A percentile compares a stretch with the other conserved stretches of the same genome.
These are phyloP conservation scores for Tenthredo mesomela DNA, from an alignment of 2,888 invertebrate genomes.

Conservation along the genomic window DNA sequence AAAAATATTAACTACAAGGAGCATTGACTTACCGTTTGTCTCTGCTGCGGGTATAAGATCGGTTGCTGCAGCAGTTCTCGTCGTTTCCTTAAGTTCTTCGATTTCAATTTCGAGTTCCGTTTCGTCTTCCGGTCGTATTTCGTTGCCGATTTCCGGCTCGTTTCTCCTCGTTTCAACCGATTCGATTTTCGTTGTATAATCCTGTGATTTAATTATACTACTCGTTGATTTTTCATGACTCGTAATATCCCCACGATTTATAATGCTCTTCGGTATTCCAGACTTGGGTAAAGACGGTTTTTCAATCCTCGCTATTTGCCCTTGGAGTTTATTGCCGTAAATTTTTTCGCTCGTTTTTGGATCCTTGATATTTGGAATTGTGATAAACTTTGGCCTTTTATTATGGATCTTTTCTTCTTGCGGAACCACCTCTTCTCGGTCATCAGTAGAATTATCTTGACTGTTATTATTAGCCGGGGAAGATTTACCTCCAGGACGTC, in stretches of 20 bases:
- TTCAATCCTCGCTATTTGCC: conserved; percentile 57
- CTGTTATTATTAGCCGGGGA: conserved; percentile 6
- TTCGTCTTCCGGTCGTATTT: conserved; percentile 61
- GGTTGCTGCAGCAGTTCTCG: background rate
- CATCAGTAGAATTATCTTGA: background rate
- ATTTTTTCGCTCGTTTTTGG: conserved; percentile 59
- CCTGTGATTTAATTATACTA: background rate
- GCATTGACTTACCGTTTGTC: background rate
- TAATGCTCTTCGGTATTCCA: conserved; percentile 40
- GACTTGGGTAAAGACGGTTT: background rate
- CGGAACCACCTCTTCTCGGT: conserved; percentile 57
- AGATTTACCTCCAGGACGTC: conserved; percentile 59
- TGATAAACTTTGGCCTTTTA: conserved; percentile 71
- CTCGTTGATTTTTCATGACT: conserved; percentile 1
- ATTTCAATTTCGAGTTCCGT: conserved; percentile 67
- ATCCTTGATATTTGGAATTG: conserved; percentile 74
- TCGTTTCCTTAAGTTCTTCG: conserved; percentile 63
- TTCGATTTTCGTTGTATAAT: background rate
- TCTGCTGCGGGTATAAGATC: background rate
- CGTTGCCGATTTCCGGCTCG: conserved; percentile 51
- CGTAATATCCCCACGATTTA: background rate
- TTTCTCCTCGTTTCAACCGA: background rate
- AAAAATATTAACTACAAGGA: too few species aligned
- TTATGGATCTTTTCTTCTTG: conserved; percentile 56
- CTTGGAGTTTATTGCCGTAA: conserved; percentile 57